These are phyloP conservation scores for Drosophila mayaguana DNA, from an alignment of 2,888 invertebrate genomes.

Conservation along the genomic window DNA sequence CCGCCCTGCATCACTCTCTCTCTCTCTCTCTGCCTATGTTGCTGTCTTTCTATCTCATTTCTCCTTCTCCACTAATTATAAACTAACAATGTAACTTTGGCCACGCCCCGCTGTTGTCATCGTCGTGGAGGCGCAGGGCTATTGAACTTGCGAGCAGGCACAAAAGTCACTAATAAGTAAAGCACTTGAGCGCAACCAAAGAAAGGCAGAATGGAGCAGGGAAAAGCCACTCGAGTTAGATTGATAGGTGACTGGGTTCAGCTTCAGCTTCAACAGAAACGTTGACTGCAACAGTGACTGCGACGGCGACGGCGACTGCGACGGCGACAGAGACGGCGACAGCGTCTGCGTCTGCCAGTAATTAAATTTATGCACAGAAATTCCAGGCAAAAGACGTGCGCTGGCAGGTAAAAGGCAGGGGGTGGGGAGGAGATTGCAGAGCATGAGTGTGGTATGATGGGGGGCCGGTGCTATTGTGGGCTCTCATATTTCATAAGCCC, in stretches of 20 bases:
- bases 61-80: slow-evolving; percentile 68
- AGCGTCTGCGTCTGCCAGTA: slow-evolving; percentile 60
- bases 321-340: slow-evolving; percentile 18
- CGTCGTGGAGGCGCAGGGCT: slow-evolving; percentile 51
- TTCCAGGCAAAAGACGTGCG: slow-evolving; percentile 70
- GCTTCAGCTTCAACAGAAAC: slow-evolving; percentile 47
- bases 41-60: not conserved
- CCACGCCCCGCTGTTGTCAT: slow-evolving; percentile 39
- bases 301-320: slow-evolving; percentile 8
- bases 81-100: slow-evolving; percentile 71
- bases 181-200: slow-evolving; percentile 77
- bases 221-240: slow-evolving; percentile 82
- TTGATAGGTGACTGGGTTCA: slow-evolving; percentile 83
- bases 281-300: slow-evolving; percentile 34
- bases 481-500: slow-evolving; percentile 79
- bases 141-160: slow-evolving; percentile 69
- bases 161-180: slow-evolving; percentile 81
- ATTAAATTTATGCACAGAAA: slow-evolving; percentile 81
- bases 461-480: slow-evolving; percentile 14
- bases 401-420: not conserved
- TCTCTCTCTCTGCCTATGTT: not conserved
- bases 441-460: not conserved
- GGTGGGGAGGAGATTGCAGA: not conserved
- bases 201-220: slow-evolving; percentile 59
- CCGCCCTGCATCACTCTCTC: slow-evolving; percentile 1